phyloP scores from a whole-genome alignment of 37 sponge, comb jelly and placozoan species.

The Oopsacas minuta region DNA sequence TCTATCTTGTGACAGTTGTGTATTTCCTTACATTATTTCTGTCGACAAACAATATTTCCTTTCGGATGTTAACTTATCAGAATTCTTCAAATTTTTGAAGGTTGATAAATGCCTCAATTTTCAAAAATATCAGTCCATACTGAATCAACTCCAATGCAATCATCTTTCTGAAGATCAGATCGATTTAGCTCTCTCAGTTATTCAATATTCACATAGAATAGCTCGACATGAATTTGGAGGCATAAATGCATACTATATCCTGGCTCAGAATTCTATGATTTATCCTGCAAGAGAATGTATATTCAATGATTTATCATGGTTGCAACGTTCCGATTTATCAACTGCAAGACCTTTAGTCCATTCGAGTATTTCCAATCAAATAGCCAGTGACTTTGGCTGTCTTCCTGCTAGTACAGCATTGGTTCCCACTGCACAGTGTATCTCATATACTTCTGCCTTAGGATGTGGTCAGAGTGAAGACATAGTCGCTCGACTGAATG shows the following conservation, averaged over 20 bases:
- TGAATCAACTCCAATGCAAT: background rate
- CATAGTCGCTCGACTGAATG: background rate
- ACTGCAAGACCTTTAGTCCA: background rate
- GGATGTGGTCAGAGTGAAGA: slow-evolving; percentile 22
- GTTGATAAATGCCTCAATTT: background rate
- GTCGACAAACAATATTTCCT: background rate
- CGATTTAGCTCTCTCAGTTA: background rate
- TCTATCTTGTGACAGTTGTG: background rate
- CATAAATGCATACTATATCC: background rate
- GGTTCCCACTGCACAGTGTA: background rate
- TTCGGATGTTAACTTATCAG: background rate
- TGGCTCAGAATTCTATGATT: background rate
- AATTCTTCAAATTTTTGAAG: background rate
- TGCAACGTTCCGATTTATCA: background rate
- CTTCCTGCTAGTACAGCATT: background rate
- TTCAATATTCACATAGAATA: background rate
- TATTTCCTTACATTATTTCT: background rate
- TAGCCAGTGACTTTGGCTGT: background rate
- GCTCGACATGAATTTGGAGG: background rate
- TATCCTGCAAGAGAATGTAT: background rate
- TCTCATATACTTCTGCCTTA: background rate
- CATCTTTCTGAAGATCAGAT: background rate
- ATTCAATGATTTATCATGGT: background rate
- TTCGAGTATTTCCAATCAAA: background rate
- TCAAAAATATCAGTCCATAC: background rate